Evolutionary conservation across 2,797 vertebrate species (phyloP), one percentile per base, ranked within the genome.

Genomic region (Lithobates sylvaticus): DNA sequence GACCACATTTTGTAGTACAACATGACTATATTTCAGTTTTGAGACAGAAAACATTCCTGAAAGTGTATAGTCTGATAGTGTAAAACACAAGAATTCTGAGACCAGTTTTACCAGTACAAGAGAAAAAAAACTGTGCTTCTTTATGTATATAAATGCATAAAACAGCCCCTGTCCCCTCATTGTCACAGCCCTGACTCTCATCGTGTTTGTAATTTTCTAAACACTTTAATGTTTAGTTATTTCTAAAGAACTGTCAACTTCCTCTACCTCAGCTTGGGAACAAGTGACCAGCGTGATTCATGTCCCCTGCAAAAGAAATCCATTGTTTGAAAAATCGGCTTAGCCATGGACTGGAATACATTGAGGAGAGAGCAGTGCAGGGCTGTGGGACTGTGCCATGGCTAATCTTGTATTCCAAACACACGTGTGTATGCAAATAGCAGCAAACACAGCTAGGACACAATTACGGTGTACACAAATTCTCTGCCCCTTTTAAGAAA

Each of bases 291-390:
- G 92, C 90, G 89, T 94, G 94, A 96, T 96, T 96, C 95, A 96
- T 95, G 93, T 91, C 92, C 93, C 92, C 93, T 94, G 92, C 94
- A 94, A 94, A 93, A 96, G 96, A 96, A 93, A 91, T 88, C 94
- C 93, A 95, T 97, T 97, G 95, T 97, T 96, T 86, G 91, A 92
- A 93, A 95, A 96, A 95, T 95, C 91, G 89, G 93, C 89, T 94
- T 61, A 93, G 91, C 94, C 90, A 93, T 96, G 95, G 95, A 92
- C 93, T 91, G 94, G 95, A 96, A 97, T 96, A 95, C 94, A 94
- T 94, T 93, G 84, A 86, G 90, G 76, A 89, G 93, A 92, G 91
- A 96, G 93, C 93, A 94, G 89, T 85, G 89, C 84, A 82, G 91
- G 94, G 93, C 93, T 94, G 95, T 96, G 95, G 95, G 96, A 96